Evolutionary conservation across 2,888 invertebrate genomes (phyloP).

Genomic region (Ptilodon capucinus): DNA sequence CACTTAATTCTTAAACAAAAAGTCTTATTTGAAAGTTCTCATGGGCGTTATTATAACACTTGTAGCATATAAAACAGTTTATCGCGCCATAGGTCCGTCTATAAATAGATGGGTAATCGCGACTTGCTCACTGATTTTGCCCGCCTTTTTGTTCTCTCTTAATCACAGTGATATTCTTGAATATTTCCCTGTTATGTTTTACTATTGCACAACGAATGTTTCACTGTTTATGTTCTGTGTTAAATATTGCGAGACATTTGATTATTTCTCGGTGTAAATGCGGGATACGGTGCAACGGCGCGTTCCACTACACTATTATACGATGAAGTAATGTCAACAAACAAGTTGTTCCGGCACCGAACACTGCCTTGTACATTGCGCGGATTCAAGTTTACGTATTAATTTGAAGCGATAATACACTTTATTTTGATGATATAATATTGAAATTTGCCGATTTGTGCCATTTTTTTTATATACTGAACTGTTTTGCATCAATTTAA

Average conservation of each 20-base stretch:
- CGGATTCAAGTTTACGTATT: conserved; percentile 11
- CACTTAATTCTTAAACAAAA: conserved; percentile 22
- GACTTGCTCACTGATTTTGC: conserved; percentile 72
- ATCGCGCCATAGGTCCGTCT: conserved; percentile 63
- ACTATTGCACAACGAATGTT: conserved; percentile 44
- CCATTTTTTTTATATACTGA: neutral
- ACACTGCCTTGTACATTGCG: conserved; percentile 40
- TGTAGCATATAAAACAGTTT: conserved; percentile 46
- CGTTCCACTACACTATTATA: conserved; percentile 65
- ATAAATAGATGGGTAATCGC: conserved; percentile 72
- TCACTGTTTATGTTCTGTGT: conserved; percentile 41
- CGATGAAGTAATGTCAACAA: conserved; percentile 67
- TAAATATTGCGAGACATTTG: conserved; percentile 40
- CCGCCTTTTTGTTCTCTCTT: conserved; percentile 68
- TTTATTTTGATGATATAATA: neutral
- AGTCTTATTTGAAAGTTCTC: conserved; percentile 38
- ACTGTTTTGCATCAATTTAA: neutral
- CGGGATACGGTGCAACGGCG: conserved; percentile 64
- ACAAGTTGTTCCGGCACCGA: conserved; percentile 48
- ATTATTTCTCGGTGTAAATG: conserved; percentile 49
- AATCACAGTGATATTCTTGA: conserved; percentile 42
- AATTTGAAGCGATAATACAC: neutral
- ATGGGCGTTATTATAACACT: conserved; percentile 27
- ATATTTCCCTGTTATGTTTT: conserved; percentile 35
- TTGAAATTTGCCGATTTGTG: neutral